Evolutionary conservation across 2,888 invertebrate species (phyloP), one percentile per base, ranked within the genome.

Genomic region (Synanthedon vespiformis): DNA sequence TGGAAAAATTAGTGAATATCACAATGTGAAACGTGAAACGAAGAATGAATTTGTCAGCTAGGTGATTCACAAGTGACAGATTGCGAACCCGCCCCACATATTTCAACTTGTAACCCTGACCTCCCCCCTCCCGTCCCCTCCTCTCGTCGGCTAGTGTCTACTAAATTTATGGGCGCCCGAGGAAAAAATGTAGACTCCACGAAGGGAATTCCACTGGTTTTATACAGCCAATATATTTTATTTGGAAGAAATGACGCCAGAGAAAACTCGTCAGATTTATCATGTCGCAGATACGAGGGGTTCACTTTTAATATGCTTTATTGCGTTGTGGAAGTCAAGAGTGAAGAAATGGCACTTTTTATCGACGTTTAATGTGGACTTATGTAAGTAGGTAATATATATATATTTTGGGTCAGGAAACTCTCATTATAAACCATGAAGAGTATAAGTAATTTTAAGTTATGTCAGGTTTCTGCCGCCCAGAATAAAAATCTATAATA

Each of bases 201-300:
- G 64, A 65, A 72, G 75, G 69, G 73, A 72, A 73, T 73, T 71
- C 70, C 70, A 63, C 76, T 66, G 64, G 73, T 74, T 80, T 79
- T 77, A 78, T 74, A 73, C 74, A 67, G 65, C 58, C 72, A 67
- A 77, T 78, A 76, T 77, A 78, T 82, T 80, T 77, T 72, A 77
- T 75, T 65, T 61, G 62, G 58, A 67, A 72, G 77, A 77, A 79
- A 80, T 78, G 78, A 77, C 70, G 61, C 60, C 62, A 67, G 68
- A 67, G 67, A 67, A 22, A 48, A 22, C 48, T 18, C 48, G 65
- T 57, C 58, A 61, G 67, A 76, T 78, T 76, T 76, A 74, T 76
- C 63, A 67, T 54, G 54, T 56, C 51, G n/a, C 14, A 11, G 27
- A 44, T 44, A n/a, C 13, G 44, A 44, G 14, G 44, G 44, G 44